Percentiles rank a stretch among this genome's conserved stretches.
Conservation (phyloP, 2,797 vertebrate species). For the Diglossa cyanea region DNA sequence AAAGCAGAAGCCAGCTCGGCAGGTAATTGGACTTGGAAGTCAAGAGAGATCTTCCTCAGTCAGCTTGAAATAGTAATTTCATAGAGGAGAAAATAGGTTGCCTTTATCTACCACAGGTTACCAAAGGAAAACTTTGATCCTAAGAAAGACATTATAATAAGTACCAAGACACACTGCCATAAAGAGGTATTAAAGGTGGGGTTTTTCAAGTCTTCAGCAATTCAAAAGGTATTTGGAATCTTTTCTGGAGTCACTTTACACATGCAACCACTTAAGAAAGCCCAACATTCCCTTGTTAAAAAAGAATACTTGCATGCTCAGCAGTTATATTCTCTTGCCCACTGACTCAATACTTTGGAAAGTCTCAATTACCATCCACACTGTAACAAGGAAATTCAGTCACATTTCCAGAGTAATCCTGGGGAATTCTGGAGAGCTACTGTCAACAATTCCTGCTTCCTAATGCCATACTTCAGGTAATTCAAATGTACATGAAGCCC, state of each 20-base stretch:
- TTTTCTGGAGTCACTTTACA: background rate
- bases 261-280: background rate
- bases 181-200: background rate
- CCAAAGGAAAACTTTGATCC: background rate
- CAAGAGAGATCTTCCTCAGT: background rate
- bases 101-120: constrained; percentile 5
- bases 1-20: constrained; percentile 21
- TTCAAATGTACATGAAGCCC: background rate
- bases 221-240: background rate
- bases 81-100: background rate
- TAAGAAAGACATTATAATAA: background rate
- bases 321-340: background rate
- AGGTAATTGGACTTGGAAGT: constrained; percentile 41
- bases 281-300: background rate
- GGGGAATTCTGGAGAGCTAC: background rate
- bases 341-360: background rate
- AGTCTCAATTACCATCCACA: background rate
- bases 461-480: background rate
- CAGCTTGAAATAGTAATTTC: constrained; percentile 14
- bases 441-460: background rate
- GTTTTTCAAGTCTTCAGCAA: background rate
- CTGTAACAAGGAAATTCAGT: background rate
- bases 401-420: background rate
- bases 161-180: background rate
- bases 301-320: background rate